Evolutionary conservation across 1,140 invertebrate genomes (phyloP).

Genomic region (Nasonia giraulti): DNA sequence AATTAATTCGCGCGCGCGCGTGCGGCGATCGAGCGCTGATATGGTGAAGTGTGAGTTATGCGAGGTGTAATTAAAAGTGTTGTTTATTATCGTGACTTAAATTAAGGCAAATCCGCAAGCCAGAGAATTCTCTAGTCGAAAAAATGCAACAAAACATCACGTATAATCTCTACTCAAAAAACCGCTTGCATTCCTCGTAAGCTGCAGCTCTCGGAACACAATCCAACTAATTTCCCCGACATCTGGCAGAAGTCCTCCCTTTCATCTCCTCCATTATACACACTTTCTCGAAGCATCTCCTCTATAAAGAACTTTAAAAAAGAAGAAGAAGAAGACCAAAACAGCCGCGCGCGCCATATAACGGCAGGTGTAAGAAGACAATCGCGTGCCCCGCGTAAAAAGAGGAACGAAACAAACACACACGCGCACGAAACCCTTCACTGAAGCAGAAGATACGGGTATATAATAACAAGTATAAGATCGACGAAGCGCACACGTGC

Average conservation of each 20-base stretch:
- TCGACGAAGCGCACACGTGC: slow-evolving; percentile 1
- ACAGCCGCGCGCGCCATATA: slow-evolving; percentile 33
- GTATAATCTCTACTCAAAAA: not conserved
- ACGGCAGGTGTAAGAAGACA: slow-evolving; percentile 19
- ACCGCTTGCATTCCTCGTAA: not conserved
- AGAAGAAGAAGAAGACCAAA: not conserved
- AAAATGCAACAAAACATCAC: too few relatives aligned
- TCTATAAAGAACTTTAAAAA: not conserved
- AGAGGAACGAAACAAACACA: not conserved
- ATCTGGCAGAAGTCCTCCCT: not conserved
- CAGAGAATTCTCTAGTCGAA: too few relatives aligned
- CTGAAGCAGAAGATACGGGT: not conserved
- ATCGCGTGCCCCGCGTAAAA: slow-evolving; percentile 26
- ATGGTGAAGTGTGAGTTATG: too few relatives aligned
- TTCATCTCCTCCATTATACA: not conserved
- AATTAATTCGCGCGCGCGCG: too few relatives aligned
- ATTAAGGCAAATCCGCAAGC: too few relatives aligned
- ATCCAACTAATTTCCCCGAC: slow-evolving; percentile 7
- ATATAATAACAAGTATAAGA: not conserved
- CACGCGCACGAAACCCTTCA: not conserved
- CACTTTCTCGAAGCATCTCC: not conserved
- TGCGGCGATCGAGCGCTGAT: too few relatives aligned
- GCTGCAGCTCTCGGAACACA: not conserved
- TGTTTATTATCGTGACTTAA: too few relatives aligned
- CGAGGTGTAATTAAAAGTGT: too few relatives aligned